Conservation (phyloP, 2,888 invertebrate species). For the Microdon myrmicae region DNA sequence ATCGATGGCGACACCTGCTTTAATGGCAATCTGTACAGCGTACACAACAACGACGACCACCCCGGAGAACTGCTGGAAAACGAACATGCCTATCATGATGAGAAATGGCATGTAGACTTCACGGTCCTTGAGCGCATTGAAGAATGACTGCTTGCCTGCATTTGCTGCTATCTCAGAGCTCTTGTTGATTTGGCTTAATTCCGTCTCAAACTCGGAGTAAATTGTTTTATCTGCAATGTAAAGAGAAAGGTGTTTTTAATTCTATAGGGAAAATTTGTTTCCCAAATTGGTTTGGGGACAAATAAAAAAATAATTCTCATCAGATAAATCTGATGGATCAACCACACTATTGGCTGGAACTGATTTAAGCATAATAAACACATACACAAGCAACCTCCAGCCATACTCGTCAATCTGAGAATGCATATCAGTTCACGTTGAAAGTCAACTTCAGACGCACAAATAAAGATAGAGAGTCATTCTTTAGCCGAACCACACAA, state of each 20-base stretch:
- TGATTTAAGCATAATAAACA: too few relatives aligned
- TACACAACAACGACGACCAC: slow-evolving; percentile 79
- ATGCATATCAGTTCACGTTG: too few relatives aligned
- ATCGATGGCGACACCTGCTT: slow-evolving; percentile 72
- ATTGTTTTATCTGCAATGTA: slow-evolving; percentile 54
- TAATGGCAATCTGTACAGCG: slow-evolving; percentile 75
- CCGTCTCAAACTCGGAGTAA: slow-evolving; percentile 62
- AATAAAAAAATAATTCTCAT: not conserved
- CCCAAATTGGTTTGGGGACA: not conserved
- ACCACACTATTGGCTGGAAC: too few relatives aligned
- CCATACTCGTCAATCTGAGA: too few relatives aligned
- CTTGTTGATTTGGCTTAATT: slow-evolving; percentile 60
- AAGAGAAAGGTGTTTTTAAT: not conserved
- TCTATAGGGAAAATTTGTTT: not conserved
- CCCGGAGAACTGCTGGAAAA: slow-evolving; percentile 77
- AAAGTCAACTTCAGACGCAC: too few relatives aligned
- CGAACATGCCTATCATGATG: slow-evolving; percentile 73
- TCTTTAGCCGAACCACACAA: too few relatives aligned
- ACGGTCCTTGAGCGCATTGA: slow-evolving; percentile 59
- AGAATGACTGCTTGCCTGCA: slow-evolving; percentile 55
- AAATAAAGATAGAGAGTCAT: too few relatives aligned
- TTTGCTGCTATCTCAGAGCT: slow-evolving; percentile 58
- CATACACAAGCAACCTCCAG: too few relatives aligned
- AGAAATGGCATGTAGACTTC: slow-evolving; percentile 65
- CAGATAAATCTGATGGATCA: too few relatives aligned